Evolutionary conservation across 1,140 invertebrate genomes (phyloP).

Genomic region (Aphelenchoides besseyi): DNA sequence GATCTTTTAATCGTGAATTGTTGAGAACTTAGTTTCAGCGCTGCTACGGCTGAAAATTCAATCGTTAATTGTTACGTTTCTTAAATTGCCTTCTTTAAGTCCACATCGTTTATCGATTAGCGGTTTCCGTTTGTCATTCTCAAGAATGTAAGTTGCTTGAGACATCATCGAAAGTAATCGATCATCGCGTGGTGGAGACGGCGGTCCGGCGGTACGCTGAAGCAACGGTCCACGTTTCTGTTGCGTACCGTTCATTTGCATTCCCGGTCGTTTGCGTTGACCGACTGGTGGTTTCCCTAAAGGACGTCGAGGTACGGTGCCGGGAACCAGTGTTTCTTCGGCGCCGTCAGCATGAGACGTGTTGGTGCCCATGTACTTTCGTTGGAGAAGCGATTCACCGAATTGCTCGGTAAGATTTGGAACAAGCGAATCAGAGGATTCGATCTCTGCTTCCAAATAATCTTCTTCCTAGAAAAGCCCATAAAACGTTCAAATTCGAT

Average conservation of each 20-base stretch:
- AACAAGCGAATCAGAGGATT: constrained; percentile 44
- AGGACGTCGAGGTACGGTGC: constrained; percentile 21
- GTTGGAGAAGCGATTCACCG: constrained; percentile 41
- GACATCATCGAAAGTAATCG: constrained; percentile 47
- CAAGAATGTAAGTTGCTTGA: constrained; percentile 53
- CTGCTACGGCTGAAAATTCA: constrained; percentile 9
- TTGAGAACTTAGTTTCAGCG: background rate
- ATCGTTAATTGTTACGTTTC: background rate
- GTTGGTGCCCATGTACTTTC: constrained; percentile 26
- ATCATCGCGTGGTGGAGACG: constrained; percentile 13
- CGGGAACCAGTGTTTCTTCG: constrained; percentile 27
- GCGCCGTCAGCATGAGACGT: constrained; percentile 2
- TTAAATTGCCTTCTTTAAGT: constrained; percentile 31
- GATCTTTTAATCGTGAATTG: constrained; percentile 18
- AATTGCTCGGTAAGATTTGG: constrained; percentile 51
- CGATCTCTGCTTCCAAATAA: constrained; percentile 56
- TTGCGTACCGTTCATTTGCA: background rate
- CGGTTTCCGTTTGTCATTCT: constrained; percentile 52
- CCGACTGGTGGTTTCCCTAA: constrained; percentile 25
- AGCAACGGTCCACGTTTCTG: background rate
- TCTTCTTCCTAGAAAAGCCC: no score
- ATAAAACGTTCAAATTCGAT: constrained; percentile 17
- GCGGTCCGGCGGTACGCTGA: background rate
- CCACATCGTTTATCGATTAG: constrained; percentile 32
- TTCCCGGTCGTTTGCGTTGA: constrained; percentile 26